Evolutionary conservation across 2,888 invertebrate species (phyloP), one percentile per base, ranked within the genome.

Genomic region (Timandra comae): DNA sequence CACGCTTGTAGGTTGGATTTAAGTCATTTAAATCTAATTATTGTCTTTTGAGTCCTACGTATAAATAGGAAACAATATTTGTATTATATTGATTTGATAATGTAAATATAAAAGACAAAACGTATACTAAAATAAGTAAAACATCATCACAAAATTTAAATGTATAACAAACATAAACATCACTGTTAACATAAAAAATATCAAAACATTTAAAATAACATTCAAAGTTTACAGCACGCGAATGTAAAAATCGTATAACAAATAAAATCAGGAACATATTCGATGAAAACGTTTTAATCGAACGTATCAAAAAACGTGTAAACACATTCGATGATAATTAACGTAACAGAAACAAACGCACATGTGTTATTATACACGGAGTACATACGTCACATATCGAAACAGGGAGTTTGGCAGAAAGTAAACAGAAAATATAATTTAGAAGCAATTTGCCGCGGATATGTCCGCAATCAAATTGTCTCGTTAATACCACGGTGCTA

Each of bases 371-470:
- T 47, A n/a, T n/a, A 46, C 37, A 38, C 16, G 16, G 35, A 48
- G 51, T 52, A 68, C 71, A 72, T 65, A 66, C 74, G 71, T 77
- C 75, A 77, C 65, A 64, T 66, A 77, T 73, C 67, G 73, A 63
- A 64, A 64, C 64, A 65, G 77, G 77, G 81, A 78, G 80, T 81
- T 80, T 72, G 80, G 79, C 78, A 76, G 77, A 81, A 82, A 75
- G 85, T 84, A 85, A 85, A 85, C 85, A 85, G 78, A 84, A 82
- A 84, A 84, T 84, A 85, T 85, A 84, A 85, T 85, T 85, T 84
- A 82, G 79, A 79, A 85, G 84, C 85, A 85, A 85, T 85, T 85
- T 85, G 73, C 74, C 76, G 77, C 68, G 80, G 78, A 84, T 84
- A 82, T 81, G 84, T 82, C 81, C 81, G 85, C 82, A 85, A 85